A percentile compares a stretch with the other conserved stretches of the same genome.
Evolutionary conservation across 1,140 invertebrate species (phyloP).

Genomic region (Caenorhabditis briggsae): DNA sequence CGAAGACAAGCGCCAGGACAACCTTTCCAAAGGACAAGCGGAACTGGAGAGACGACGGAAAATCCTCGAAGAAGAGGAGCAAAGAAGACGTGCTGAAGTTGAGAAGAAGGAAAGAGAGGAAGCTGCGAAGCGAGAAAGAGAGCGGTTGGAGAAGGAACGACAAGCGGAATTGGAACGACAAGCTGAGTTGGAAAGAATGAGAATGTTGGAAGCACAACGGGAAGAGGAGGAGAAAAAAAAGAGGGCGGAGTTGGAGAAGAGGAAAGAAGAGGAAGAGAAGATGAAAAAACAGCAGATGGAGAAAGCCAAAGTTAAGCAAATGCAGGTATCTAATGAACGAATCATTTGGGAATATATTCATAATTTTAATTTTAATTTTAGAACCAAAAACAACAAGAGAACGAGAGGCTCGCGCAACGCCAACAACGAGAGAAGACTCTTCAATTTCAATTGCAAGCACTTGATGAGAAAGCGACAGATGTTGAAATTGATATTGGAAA

Average conservation of each 20-base stretch:
- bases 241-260: constrained; percentile 82
- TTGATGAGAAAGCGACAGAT: constrained; percentile 88
- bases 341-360: neutral
- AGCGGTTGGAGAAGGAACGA: constrained; percentile 87
- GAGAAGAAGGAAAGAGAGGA: constrained; percentile 86
- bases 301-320: constrained; percentile 88
- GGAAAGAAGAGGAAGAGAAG: constrained; percentile 89
- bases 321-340: constrained; percentile 77
- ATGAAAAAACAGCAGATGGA: constrained; percentile 96
- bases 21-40: constrained; percentile 96
- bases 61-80: constrained; percentile 84
- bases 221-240: constrained; percentile 83
- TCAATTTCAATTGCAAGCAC: constrained; percentile 85
- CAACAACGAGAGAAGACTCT: constrained; percentile 91
- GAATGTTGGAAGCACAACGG: constrained; percentile 70
- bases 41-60: constrained; percentile 92
- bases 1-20: constrained; percentile 96
- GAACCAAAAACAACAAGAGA: constrained; percentile 87
- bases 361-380: constrained; percentile 78
- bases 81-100: constrained; percentile 79
- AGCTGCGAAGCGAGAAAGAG: constrained; percentile 90
- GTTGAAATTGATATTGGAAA: constrained; percentile 89
- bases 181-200: constrained; percentile 86
- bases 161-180: constrained; percentile 83
- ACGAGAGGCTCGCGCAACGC: constrained; percentile 88